Base-by-base conservation (phyloP, 2,113 vertebrate species). In the Tragelaphus scriptus region DNA sequence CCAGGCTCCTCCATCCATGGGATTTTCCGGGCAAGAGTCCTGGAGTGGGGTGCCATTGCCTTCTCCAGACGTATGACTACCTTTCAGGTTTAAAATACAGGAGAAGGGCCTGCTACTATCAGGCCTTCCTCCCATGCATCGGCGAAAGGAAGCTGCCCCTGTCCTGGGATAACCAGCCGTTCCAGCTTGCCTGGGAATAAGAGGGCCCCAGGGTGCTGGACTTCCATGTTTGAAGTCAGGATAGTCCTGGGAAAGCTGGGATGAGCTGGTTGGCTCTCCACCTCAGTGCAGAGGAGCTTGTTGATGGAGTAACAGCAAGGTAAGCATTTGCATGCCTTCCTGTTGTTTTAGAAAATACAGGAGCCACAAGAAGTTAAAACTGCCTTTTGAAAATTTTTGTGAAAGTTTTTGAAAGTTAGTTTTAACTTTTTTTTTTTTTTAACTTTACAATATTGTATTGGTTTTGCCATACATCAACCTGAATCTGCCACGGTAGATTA, bases 331-430 rank as follows among this genome's bases (percentile, higher is more conserved):
- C 81, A 36, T 63, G 30, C 0, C 40, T 77, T 84, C 53, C 15
- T 58, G 2, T 40, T 32, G 21, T 86, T 92, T 55, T 84, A 63
- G 88, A 68, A 93, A 85, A 85, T n/a, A 88, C 7, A 93, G 79
- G 53, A 47, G 47, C 28, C 32, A n/a, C 51, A 65, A 49, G 30
- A 92, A 59, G 8, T 93, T 89, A 56, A 88, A 92, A 89, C 6
- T 8, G 3, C 53, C 40, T 88, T 93, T 68, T 26, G 26, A 53
- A 71, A 81, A 80, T 25, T 44, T 79, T 49, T 85, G 40, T 81
- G 36, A 55, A 55, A 53, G 16, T 55, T 88, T 95, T 96, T 88
- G 28, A 88, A 91, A 96, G 88, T 87, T 82, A 84, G 25, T 90
- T 95, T 44, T 44, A 44, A 44, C 44, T 44, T 44, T 44, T 44